Base-by-base conservation (phyloP, 2,888 invertebrate genomes). In the Rambutsinella grinnellia region DNA sequence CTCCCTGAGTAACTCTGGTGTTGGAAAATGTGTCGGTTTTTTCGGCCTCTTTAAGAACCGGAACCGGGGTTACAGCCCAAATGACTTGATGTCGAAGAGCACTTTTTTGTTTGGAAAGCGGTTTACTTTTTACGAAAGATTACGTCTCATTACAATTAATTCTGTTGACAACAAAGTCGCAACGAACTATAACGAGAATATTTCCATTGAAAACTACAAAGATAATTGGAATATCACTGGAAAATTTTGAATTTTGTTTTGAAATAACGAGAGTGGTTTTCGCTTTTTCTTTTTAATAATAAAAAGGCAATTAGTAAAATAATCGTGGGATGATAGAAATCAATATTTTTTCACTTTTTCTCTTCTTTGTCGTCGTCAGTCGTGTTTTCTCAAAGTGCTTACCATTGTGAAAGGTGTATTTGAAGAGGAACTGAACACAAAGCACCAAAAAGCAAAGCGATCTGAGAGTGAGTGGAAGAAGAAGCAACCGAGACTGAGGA, bases 391-490 rank as follows among this genome's bases (percentile, higher is more conserved):
- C 63, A 69, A 68, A 69, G 69, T 78, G 65, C 81, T 81, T 81
- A 81, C 81, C 81, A 81, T 81, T 81, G 76, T 81, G 74, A 58
- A 79, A 79, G 81, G 71, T 78, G 78, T 78, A 78, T 66, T 81
- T 79, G 79, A 71, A 49, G 78, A 79, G 79, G 81, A 81, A 79
- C 76, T 79, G 78, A 72, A 76, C 74, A 76, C 75, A 81, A 70
- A 70, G 79, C 79, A 81, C 81, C 81, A 79, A 79, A 79, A 81
- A 81, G 81, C 79, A 78, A 79, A 81, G 79, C 81, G 81, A 79
- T 81, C 81, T 78, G 81, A 79, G 79, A 81, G 81, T 81, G 81
- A 81, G 81, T 79, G 79, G 81, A 79, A 78, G 78, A 78, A 78
- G 80, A 78, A 81, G 79, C 79, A 79, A 79, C 78, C 78, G 81